Conservation (phyloP, 2,797 vertebrate genomes). For the Coregonus ussuriensis region DNA sequence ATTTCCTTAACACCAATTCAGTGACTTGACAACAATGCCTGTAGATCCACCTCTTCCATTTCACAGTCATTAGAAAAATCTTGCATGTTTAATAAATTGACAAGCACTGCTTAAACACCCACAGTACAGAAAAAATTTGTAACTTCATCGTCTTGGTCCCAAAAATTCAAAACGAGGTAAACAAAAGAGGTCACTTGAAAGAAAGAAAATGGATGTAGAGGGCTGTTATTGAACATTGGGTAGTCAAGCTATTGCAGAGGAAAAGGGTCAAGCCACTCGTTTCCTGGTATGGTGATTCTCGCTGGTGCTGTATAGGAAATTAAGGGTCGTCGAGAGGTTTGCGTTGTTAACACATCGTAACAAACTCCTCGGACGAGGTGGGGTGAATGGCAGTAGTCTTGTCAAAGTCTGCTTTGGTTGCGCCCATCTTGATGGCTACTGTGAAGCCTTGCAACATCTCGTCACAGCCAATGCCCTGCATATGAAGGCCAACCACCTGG, state of each 20-base stretch:
- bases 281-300: slow-evolving; percentile 31
- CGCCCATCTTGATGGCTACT: slow-evolving; percentile 90
- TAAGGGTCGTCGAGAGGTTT: background rate
- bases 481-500: slow-evolving; percentile 91
- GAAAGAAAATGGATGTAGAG: slow-evolving; percentile 49
- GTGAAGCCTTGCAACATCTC: slow-evolving; percentile 94
- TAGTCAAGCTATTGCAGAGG: slow-evolving; percentile 46
- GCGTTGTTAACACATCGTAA: slow-evolving; percentile 82
- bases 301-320: slow-evolving; percentile 18
- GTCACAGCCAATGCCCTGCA: slow-evolving; percentile 91
- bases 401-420: slow-evolving; percentile 90
- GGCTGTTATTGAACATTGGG: slow-evolving; percentile 38
- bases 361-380: slow-evolving; percentile 89
- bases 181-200: slow-evolving; percentile 58
- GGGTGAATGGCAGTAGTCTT: slow-evolving; percentile 89
- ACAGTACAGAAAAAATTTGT: slow-evolving; percentile 55
- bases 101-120: slow-evolving; percentile 42
- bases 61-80: slow-evolving; percentile 56
- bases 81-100: slow-evolving; percentile 32
- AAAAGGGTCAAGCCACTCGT: slow-evolving; percentile 4
- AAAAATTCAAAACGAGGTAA: slow-evolving; percentile 40
- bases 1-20: slow-evolving; percentile 33
- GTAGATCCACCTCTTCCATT: slow-evolving; percentile 57
- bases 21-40: slow-evolving; percentile 53
- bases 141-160: slow-evolving; percentile 48